Evolutionary conservation across 2,113 vertebrate species (phyloP).

Genomic region (Xenotilapia longispinis): DNA sequence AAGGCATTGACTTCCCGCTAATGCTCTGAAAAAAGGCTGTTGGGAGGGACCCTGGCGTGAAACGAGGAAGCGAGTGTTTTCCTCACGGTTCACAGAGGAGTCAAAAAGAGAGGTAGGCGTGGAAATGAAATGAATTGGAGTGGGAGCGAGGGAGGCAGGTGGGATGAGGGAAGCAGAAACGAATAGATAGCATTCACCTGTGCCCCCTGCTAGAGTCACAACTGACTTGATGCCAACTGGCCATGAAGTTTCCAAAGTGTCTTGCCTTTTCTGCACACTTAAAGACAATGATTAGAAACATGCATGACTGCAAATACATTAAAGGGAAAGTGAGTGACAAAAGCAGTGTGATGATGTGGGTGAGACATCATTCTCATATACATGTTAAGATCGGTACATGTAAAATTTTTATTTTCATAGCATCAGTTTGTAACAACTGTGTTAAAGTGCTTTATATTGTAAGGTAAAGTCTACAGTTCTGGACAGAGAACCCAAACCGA

Average conservation of each 20-base stretch:
- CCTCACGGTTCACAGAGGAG: constrained; percentile 47
- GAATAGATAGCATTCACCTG: not conserved
- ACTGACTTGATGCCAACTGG: not conserved
- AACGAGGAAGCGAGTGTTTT: constrained; percentile 21
- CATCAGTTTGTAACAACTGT: not conserved
- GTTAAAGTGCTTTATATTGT: not conserved
- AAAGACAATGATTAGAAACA: constrained; percentile 4
- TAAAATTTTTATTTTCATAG: not conserved
- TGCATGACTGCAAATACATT: constrained; percentile 4
- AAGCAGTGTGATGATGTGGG: not conserved
- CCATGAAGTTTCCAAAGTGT: constrained; percentile 10
- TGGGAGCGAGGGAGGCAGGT: not conserved
- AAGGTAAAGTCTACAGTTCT: not conserved
- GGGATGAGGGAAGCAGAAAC: not conserved
- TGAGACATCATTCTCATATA: not conserved
- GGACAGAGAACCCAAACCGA: not conserved
- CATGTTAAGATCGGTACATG: not conserved
- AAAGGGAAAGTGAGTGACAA: not conserved
- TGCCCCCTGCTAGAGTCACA: not conserved
- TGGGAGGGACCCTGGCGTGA: not conserved
- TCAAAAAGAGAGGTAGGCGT: constrained; percentile 22
- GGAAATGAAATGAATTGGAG: constrained; percentile 48
- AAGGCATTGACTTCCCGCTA: not conserved
- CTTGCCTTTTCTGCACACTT: not conserved
- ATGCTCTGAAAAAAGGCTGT: not conserved